Percentiles rank a stretch among this genome's conserved stretches.
These are phyloP conservation scores for Standfussiana lucernea DNA, from an alignment of 2,888 invertebrate genomes.

Conservation along the genomic window DNA sequence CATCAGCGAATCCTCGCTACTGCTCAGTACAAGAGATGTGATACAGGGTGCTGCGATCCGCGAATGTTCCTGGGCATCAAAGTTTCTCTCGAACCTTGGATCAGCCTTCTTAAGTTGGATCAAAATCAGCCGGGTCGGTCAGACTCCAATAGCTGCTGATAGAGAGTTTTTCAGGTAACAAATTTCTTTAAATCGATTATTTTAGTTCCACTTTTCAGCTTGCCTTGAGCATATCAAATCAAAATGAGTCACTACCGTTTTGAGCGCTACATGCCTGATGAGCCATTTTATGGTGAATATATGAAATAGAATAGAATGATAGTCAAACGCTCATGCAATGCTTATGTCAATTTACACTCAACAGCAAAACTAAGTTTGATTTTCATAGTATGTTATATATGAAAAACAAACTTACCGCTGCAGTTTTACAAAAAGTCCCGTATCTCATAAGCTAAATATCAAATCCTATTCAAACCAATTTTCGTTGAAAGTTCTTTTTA, in stretches of 20 bases:
- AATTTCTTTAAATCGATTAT: too few species aligned
- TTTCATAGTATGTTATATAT: too few species aligned
- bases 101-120: slow-evolving; percentile 80
- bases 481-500: background rate
- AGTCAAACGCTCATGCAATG: too few species aligned
- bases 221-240: background rate
- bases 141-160: slow-evolving; percentile 66
- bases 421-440: too few species aligned
- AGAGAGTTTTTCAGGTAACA: slow-evolving; percentile 79
- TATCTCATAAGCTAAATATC: too few species aligned
- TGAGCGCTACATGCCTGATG: background rate
- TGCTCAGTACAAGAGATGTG: slow-evolving; percentile 80
- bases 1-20: slow-evolving; percentile 79
- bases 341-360: too few species aligned
- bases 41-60: slow-evolving; percentile 77
- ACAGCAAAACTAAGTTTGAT: too few species aligned
- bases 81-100: slow-evolving; percentile 78
- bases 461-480: background rate
- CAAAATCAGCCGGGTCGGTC: slow-evolving; percentile 72
- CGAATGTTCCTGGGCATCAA: slow-evolving; percentile 84
- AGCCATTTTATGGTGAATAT: background rate
- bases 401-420: too few species aligned
- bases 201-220: background rate
- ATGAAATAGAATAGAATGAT: too few species aligned
- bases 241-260: background rate